Evolutionary conservation across 2,888 invertebrate genomes (phyloP).

Genomic region (Caenorhabditis macrosperma): DNA sequence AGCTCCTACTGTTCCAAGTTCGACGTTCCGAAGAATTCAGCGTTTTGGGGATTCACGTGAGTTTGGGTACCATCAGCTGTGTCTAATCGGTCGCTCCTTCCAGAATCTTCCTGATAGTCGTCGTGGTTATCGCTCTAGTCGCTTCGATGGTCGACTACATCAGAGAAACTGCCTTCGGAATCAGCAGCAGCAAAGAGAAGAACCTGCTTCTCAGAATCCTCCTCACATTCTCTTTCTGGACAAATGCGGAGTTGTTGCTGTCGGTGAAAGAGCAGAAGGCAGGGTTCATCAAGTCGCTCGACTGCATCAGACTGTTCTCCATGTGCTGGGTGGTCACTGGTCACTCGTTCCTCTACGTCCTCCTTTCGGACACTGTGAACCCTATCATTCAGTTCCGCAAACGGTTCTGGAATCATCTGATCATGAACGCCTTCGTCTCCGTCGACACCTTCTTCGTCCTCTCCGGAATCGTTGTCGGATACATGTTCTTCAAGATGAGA

Average conservation of each 20-base stretch:
- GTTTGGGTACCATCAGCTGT: background rate
- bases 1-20: constrained; percentile 29
- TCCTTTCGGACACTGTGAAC: constrained; percentile 8
- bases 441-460: too few relatives aligned
- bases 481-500: too few relatives aligned
- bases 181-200: constrained; percentile 12
- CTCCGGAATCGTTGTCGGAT: too few relatives aligned
- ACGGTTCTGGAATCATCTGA: too few relatives aligned
- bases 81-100: background rate
- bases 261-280: constrained; percentile 47
- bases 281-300: constrained; percentile 66
- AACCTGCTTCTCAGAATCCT: constrained; percentile 25
- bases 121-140: constrained; percentile 14
- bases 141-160: constrained; percentile 40
- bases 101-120: constrained; percentile 43
- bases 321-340: constrained; percentile 70
- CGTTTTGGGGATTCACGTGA: constrained; percentile 49
- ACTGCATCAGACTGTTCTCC: constrained; percentile 68
- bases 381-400: too few relatives aligned
- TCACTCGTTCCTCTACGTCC: constrained; percentile 38
- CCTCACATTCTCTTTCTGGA: constrained; percentile 54
- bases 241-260: constrained; percentile 47
- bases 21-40: constrained; percentile 31
- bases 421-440: too few relatives aligned
- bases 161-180: constrained; percentile 18